Evolutionary conservation across 2,113 vertebrate genomes (phyloP).

Genomic region (Butorides virescens): DNA sequence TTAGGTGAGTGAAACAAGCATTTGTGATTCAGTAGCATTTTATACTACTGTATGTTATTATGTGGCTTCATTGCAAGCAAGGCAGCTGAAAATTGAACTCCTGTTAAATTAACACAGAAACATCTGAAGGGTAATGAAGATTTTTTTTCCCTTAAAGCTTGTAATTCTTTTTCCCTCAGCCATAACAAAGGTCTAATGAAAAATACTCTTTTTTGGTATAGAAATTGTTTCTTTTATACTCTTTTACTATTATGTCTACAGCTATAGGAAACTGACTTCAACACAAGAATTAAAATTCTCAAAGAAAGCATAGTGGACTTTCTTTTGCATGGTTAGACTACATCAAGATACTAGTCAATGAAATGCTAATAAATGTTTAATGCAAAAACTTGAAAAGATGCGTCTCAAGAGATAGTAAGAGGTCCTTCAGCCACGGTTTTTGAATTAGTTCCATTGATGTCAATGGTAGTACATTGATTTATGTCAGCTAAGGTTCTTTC

Average conservation of each 20-base stretch:
- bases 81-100: not conserved
- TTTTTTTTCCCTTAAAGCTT: not conserved
- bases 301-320: not conserved
- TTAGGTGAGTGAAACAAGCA: not conserved
- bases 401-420: not conserved
- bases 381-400: not conserved
- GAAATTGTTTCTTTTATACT: not conserved
- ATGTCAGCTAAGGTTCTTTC: not conserved
- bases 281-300: not conserved
- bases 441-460: not conserved
- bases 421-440: not conserved
- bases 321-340: not conserved
- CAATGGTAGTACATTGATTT: not conserved
- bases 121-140: not conserved
- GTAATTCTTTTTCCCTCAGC: not conserved
- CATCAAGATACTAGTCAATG: not conserved
- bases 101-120: not conserved
- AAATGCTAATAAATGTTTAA: not conserved
- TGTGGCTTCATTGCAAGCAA: not conserved
- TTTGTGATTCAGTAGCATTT: not conserved
- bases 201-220: not conserved
- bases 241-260: not conserved
- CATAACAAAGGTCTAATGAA: not conserved
- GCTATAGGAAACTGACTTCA: not conserved
- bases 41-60: not conserved